Evolutionary conservation across 2,888 invertebrate species (phyloP).

Genomic region (Polymixis flavicincta): DNA sequence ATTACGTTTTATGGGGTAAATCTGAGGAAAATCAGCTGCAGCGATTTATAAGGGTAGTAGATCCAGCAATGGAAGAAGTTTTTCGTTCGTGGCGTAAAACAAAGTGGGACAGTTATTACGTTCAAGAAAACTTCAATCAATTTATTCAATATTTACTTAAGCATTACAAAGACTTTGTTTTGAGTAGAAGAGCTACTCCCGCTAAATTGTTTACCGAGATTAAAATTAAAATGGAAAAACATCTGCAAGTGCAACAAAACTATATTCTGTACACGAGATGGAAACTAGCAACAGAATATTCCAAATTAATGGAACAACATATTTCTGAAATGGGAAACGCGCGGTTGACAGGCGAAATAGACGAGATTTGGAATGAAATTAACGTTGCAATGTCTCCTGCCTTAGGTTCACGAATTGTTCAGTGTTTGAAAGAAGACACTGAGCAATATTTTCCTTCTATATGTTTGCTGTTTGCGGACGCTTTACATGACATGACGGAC

Average conservation of each 20-base stretch:
- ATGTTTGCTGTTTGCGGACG: slow-evolving; percentile 63
- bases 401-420: slow-evolving; percentile 56
- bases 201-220: slow-evolving; percentile 68
- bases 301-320: slow-evolving; percentile 60
- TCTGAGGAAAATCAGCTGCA: slow-evolving; percentile 67
- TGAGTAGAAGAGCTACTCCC: slow-evolving; percentile 69
- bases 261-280: slow-evolving; percentile 67
- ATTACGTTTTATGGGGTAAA: slow-evolving; percentile 67
- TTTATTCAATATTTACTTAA: slow-evolving; percentile 36
- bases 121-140: slow-evolving; percentile 42
- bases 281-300: slow-evolving; percentile 66
- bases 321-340: slow-evolving; percentile 4
- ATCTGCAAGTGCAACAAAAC: slow-evolving; percentile 21
- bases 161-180: slow-evolving; percentile 46
- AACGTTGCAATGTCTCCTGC: slow-evolving; percentile 56
- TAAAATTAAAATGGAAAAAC: slow-evolving; percentile 62
- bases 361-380: slow-evolving; percentile 53
- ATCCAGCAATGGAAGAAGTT: slow-evolving; percentile 67
- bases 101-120: slow-evolving; percentile 39
- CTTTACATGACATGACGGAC: slow-evolving; percentile 65
- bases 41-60: slow-evolving; percentile 66
- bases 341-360: slow-evolving; percentile 15
- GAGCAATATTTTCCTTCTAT: slow-evolving; percentile 56
- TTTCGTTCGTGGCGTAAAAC: slow-evolving; percentile 64
- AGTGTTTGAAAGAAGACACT: slow-evolving; percentile 63